Base-by-base conservation (phyloP, 2,888 invertebrate species). In the Cordylochernes scorpioides region DNA sequence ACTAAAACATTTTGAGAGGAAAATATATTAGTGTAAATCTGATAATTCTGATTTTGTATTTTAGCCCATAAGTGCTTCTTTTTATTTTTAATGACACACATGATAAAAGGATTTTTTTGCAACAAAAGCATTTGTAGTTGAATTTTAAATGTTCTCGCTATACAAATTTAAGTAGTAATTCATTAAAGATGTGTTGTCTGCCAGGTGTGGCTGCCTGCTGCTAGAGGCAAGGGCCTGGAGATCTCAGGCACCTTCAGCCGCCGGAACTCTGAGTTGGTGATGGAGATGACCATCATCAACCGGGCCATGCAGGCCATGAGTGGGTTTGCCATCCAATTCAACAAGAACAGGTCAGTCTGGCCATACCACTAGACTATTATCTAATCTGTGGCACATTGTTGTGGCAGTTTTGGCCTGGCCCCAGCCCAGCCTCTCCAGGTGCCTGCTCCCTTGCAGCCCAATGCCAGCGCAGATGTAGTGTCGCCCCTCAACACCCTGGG, bases 241-340 rank as follows among this genome's bases (percentile, higher is more conserved):
- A 71, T 97, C 38, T 72, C 73, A 59, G 97, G 97, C 39, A 78
- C 86, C 5, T 94, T 94, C 57, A 68, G 71, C 0, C 52, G 66
- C 28, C 67, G 78, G 44, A 68, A 65, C 48, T 77, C 75, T 0
- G 73, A 74, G 55, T 67, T 82, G 34, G 68, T 67, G 32, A 86
- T 97, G 80, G 94, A 97, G 49, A 67, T 97, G 65, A 80, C 78
- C 0, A 71, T 97, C 49, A 75, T 75, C 19, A 97, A 97, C 57
- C 84, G 80, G 53, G 94, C 97, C 2, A 86, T 99, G 86, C 86
- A 86, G 53, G 71, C 84, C 9, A 86, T 97, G 80, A 67, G 65
- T 44, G 74, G 71, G 5, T 94, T 97, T 57, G 94, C 94, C 9
- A 75, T 99, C 49, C 94, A 97, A 50, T 68, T 99, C 47, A 99